phyloP scores from a whole-genome alignment of 1,140 invertebrate genomes.

The Protaetia brevitarsis region DNA sequence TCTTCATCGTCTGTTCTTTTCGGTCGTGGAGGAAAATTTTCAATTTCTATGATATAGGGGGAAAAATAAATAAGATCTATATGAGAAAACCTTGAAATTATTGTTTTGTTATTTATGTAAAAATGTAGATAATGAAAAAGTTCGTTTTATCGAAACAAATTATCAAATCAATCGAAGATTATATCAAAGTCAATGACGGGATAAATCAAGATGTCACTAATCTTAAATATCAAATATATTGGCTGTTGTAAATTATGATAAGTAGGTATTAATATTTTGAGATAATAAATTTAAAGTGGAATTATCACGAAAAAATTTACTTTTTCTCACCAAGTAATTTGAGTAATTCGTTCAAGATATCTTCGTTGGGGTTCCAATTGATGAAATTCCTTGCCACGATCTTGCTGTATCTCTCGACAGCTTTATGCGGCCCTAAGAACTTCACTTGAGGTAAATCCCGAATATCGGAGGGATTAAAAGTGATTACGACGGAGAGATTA shows the following conservation, averaged over 20 bases:
- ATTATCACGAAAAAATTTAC: neutral
- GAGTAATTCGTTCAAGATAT: conserved; percentile 37
- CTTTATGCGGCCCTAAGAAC: conserved; percentile 41
- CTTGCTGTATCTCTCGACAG: conserved; percentile 28
- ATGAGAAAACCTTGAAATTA: too few species aligned
- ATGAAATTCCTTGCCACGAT: conserved; percentile 35
- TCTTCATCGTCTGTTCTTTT: conserved; percentile 11
- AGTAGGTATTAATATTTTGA: too few species aligned
- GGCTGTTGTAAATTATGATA: too few species aligned
- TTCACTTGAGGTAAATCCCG: conserved; percentile 36
- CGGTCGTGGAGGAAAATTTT: conserved; percentile 35
- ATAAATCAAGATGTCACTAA: neutral
- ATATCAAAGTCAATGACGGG: neutral
- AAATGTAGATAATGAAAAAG: too few species aligned
- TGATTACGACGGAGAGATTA: conserved; percentile 42
- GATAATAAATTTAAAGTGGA: too few species aligned
- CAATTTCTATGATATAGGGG: conserved; percentile 32
- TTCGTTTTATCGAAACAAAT: too few species aligned
- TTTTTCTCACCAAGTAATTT: conserved; percentile 38
- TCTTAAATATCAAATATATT: neutral
- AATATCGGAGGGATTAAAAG: conserved; percentile 37
- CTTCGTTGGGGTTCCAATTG: conserved; percentile 36
- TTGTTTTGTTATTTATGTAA: too few species aligned
- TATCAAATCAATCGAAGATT: too few species aligned
- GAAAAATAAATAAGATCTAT: too few species aligned